A percentile compares a stretch with the other conserved stretches of the same genome.
These are phyloP conservation scores for Rhagologus leucostigma DNA, from an alignment of 2,113 vertebrate genomes.

Conservation along the genomic window DNA sequence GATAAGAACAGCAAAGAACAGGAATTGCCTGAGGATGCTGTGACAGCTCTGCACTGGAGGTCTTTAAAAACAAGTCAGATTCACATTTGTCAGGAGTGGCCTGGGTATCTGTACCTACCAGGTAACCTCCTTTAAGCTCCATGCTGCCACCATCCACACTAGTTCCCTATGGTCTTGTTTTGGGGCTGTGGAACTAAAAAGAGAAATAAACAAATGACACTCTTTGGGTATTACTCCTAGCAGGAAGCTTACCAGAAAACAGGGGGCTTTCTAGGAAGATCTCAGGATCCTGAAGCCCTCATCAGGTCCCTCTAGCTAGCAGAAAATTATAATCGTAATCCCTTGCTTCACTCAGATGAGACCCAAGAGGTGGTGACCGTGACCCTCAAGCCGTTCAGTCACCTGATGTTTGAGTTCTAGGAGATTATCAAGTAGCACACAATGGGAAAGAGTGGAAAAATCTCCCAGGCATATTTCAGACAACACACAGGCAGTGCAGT, in stretches of 20 bases:
- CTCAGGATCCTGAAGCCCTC: neutral
- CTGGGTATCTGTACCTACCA: neutral
- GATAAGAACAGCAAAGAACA: conserved; percentile 37
- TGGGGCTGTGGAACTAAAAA: neutral
- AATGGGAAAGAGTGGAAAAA: neutral
- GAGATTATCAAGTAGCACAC: neutral
- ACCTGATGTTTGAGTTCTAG: neutral
- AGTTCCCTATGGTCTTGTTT: neutral
- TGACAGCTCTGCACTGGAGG: neutral
- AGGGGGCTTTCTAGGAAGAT: neutral
- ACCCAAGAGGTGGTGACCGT: neutral
- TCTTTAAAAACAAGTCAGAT: neutral
- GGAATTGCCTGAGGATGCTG: conserved; percentile 37
- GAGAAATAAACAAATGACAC: neutral
- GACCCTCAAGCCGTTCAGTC: neutral
- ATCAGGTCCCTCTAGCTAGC: neutral
- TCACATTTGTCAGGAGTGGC: neutral
- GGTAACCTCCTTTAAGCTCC: neutral
- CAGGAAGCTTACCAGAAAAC: neutral
- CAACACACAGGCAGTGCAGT: neutral
- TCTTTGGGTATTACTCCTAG: neutral
- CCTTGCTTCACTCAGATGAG: neutral
- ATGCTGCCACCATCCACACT: neutral
- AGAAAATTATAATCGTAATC: neutral
- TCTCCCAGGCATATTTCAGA: neutral